phyloP scores from a whole-genome alignment of 2,797 vertebrate genomes.

The Benthosema pterotum region DNA sequence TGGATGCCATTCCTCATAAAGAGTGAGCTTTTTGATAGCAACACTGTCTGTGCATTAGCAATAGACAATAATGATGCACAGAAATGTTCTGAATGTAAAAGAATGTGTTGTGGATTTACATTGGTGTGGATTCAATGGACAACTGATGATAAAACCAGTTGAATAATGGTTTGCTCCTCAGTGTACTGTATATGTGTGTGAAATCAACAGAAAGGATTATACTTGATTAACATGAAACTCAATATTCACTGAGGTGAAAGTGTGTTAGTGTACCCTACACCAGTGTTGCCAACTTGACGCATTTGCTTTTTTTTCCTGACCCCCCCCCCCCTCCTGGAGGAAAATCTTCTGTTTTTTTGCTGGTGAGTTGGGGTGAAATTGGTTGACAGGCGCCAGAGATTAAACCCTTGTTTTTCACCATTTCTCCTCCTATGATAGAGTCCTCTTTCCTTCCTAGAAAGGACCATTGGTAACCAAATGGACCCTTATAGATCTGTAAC shows the following conservation, averaged over 20 bases:
- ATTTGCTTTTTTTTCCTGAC: too few relatives aligned
- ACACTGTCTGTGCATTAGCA: constrained; percentile 27
- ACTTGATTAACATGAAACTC: constrained; percentile 13
- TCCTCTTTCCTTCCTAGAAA: too few relatives aligned
- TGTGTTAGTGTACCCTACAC: constrained; percentile 23
- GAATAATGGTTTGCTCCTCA: constrained; percentile 36
- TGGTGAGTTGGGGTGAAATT: too few relatives aligned
- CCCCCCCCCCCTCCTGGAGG: too few relatives aligned
- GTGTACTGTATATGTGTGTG: not conserved
- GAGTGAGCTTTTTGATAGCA: constrained; percentile 35
- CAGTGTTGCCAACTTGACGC: too few relatives aligned
- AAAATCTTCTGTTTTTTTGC: too few relatives aligned
- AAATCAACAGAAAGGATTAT: constrained; percentile 31
- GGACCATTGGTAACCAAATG: too few relatives aligned
- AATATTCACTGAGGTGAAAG: constrained; percentile 9
- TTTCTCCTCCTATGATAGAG: too few relatives aligned
- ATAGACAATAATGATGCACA: constrained; percentile 65
- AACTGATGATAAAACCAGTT: constrained; percentile 25
- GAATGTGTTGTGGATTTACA: constrained; percentile 25
- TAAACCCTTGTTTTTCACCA: too few relatives aligned
- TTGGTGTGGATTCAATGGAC: constrained; percentile 21
- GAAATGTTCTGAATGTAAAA: constrained; percentile 68
- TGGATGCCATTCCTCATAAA: constrained; percentile 39
- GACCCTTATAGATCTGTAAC: too few relatives aligned
- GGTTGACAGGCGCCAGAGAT: too few relatives aligned